Conservation (phyloP, 2,888 invertebrate species). For the Cryptops parisi region DNA sequence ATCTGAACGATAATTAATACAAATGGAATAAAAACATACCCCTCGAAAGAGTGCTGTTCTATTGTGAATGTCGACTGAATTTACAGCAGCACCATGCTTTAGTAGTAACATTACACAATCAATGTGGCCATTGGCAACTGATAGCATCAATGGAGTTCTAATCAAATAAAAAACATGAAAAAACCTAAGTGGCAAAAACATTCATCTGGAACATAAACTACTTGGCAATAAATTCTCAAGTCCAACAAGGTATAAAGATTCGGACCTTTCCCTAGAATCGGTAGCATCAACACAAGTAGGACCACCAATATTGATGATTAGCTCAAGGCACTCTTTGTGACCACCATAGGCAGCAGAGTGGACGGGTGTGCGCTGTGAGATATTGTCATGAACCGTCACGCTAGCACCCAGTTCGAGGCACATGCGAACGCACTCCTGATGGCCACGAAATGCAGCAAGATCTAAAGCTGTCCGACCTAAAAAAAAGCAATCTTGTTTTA, state of each 20-base stretch:
- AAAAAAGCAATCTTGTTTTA: too few species aligned
- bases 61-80: conserved; percentile 40
- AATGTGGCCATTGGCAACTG: conserved; percentile 41
- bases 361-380: conserved; percentile 38
- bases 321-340: conserved; percentile 39
- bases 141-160: conserved; percentile 45
- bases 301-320: conserved; percentile 35
- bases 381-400: conserved; percentile 38
- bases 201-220: too few species aligned
- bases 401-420: conserved; percentile 42
- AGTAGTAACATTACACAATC: conserved; percentile 41
- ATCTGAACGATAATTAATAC: background rate
- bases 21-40: conserved; percentile 29
- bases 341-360: conserved; percentile 45
- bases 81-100: conserved; percentile 41
- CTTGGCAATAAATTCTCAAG: background rate
- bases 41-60: conserved; percentile 46
- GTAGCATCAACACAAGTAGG: conserved; percentile 25
- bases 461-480: conserved; percentile 41
- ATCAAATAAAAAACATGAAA: conserved; percentile 11
- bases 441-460: conserved; percentile 42
- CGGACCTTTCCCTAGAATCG: conserved; percentile 30
- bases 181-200: background rate
- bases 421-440: conserved; percentile 41
- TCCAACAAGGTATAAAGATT: too few species aligned